These are phyloP conservation scores for Danio choprae DNA, from an alignment of 2,797 vertebrate species.

Conservation along the genomic window DNA sequence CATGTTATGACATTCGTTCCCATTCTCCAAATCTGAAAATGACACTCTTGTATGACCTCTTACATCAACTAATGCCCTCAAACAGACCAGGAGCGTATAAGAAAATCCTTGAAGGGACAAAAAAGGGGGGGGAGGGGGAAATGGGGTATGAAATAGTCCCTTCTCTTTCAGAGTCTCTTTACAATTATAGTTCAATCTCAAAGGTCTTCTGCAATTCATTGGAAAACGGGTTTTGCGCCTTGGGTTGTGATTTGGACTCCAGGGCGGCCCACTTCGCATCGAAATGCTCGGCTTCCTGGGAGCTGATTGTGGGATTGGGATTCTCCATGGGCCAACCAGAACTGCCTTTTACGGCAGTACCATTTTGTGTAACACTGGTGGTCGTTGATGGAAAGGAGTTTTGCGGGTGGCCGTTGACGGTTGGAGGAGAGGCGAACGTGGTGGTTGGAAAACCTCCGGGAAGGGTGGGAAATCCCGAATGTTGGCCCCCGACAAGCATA, in stretches of 20 bases:
- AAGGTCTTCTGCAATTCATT: conserved; percentile 88
- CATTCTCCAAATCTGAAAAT: conserved; percentile 26
- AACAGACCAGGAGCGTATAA: conserved; percentile 40
- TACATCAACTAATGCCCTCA: conserved; percentile 34
- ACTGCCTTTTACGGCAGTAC: conserved; percentile 62
- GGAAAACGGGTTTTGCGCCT: conserved; percentile 87
- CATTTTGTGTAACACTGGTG: conserved; percentile 72
- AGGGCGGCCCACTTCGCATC: conserved; percentile 93
- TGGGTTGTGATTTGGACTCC: conserved; percentile 81
- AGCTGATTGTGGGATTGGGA: conserved; percentile 48
- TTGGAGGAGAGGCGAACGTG: conserved; percentile 66
- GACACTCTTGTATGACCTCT: conserved; percentile 26
- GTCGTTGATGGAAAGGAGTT: conserved; percentile 57
- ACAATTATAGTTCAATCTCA: conserved; percentile 86
- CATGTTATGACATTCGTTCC: conserved; percentile 23
- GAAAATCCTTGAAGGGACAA: conserved; percentile 50
- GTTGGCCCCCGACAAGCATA: conserved; percentile 61
- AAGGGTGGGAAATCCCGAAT: conserved; percentile 68
- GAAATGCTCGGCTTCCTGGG: conserved; percentile 86
- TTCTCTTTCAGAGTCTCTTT: conserved; percentile 49
- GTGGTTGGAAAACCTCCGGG: conserved; percentile 38
- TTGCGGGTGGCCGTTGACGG: conserved; percentile 72
- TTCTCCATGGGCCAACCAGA: conserved; percentile 78
- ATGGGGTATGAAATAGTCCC: conserved; percentile 49
- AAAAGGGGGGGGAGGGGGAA: conserved; percentile 62